Evolutionary conservation across 2,797 vertebrate genomes (phyloP), one percentile per base, ranked within the genome.

Genomic region (Peromyscus nudipes): DNA sequence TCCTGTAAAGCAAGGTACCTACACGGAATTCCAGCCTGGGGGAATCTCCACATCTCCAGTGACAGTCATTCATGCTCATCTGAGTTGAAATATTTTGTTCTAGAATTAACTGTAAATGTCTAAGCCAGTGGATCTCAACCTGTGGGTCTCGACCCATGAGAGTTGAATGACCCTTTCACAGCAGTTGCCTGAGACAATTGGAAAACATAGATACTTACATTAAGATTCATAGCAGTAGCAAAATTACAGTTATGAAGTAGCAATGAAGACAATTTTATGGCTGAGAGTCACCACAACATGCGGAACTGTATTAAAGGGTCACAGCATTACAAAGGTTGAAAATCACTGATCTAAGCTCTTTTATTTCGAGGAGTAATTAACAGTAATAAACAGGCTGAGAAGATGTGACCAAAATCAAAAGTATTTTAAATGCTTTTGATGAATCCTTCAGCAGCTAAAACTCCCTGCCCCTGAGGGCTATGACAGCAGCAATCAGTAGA

Each of bases 31-130:
- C 17, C 77, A 85, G 46, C 34, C 29, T 40, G 40, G 40, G 40
- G 40, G 40, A 40, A 40, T 40, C 40, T 67, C 23, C 10, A 79
- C 2, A 4, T 52, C 83, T 43, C 23, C 8, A 4, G 46, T 10
- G 62, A 91, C 60, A 82, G 83, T 6, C 64, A 46, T 5, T 9
- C 4, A 6, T 4, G 25, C 46, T 46, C 12, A 11, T 27, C 49
- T 71, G 31, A 34, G 9, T 55, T 80, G 37, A 95, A 81, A 40
- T 55, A 71, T 8, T 93, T 71, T 75, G 77, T 69, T 95, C 89
- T 71, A 84, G 57, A 76, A 65, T 71, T 82, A 81, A 75, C 37
- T 19, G 23, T 0, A 73, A 14, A 64, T 86, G 37, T 81, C 81
- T 43, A 43, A 88, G 25, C 25, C 86, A 49, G 43, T 71, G 17